phyloP scores from a whole-genome alignment of 64 coral and sea anemone species.

The Montipora foliosa region DNA sequence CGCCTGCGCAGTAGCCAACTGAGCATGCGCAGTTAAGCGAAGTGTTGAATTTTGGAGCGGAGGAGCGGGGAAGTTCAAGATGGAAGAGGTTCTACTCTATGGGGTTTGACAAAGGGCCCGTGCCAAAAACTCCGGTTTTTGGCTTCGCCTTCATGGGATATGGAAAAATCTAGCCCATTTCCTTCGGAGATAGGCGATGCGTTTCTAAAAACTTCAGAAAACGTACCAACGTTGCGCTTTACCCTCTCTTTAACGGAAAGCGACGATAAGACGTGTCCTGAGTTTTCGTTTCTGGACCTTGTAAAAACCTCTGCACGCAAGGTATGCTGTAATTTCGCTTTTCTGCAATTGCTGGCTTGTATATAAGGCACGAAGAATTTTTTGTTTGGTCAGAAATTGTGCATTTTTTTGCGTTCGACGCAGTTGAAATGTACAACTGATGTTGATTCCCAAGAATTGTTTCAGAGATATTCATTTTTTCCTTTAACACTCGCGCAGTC shows the following conservation, averaged over 20 bases:
- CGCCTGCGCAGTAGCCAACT: slow-evolving; percentile 92
- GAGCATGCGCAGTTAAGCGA: slow-evolving; percentile 96
- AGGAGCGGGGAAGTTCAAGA: slow-evolving; percentile 99
- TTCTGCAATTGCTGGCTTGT: background rate
- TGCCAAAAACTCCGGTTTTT: slow-evolving; percentile 69
- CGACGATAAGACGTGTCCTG: slow-evolving; percentile 92
- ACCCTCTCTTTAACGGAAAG: slow-evolving; percentile 83
- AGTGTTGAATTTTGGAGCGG: slow-evolving; percentile 91
- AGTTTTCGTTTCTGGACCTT: slow-evolving; percentile 95
- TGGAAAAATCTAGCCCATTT: slow-evolving; percentile 91
- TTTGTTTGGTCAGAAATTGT: background rate
- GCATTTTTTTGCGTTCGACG: background rate
- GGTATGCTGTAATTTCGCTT: slow-evolving; percentile 1
- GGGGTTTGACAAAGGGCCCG: slow-evolving; percentile 92
- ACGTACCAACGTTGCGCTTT: slow-evolving; percentile 82
- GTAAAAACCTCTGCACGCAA: slow-evolving; percentile 53
- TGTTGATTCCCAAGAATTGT: slow-evolving; percentile 21
- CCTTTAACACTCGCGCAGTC: slow-evolving; percentile 2
- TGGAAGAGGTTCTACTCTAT: slow-evolving; percentile 84
- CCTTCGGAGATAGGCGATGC: slow-evolving; percentile 64
- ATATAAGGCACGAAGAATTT: background rate
- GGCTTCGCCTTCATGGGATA: slow-evolving; percentile 90
- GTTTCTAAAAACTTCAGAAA: slow-evolving; percentile 73
- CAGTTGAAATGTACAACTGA: background rate
- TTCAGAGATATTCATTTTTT: background rate